These are phyloP conservation scores for Rhineura floridana DNA, from an alignment of 2,113 vertebrate species.

Conservation along the genomic window DNA sequence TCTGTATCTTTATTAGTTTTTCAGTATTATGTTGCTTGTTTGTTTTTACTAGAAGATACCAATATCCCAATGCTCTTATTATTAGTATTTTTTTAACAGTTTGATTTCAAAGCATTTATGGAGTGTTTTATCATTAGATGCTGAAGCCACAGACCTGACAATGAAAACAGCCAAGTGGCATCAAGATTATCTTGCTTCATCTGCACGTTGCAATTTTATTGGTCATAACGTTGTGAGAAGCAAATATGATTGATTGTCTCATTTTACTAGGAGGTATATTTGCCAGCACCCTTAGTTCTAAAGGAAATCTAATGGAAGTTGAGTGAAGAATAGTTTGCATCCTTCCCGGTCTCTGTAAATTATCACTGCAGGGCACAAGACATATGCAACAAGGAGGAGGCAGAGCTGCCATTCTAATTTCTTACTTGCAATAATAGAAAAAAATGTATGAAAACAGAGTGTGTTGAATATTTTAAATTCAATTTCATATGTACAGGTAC, in stretches of 20 bases:
- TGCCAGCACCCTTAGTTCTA: not conserved
- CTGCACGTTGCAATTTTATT: not conserved
- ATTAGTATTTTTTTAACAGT: accelerated
- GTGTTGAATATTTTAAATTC: conserved; percentile 1
- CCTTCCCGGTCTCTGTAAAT: not conserved
- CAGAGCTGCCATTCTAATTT: not conserved
- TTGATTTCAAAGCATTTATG: not conserved
- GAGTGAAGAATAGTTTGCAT: not conserved
- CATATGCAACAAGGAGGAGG: not conserved
- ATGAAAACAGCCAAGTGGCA: not conserved
- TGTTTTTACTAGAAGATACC: conserved; percentile 18
- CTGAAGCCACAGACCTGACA: not conserved
- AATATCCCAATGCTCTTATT: not conserved
- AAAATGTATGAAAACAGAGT: not conserved
- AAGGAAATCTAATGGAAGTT: not conserved
- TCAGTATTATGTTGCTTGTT: not conserved
- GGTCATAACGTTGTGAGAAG: not conserved
- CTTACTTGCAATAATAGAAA: not conserved
- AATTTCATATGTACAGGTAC: not conserved
- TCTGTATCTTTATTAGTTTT: conserved; percentile 27
- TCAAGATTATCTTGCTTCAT: not conserved
- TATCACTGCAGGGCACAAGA: not conserved
- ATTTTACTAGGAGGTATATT: not conserved
- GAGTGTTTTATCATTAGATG: not conserved
- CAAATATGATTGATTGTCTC: not conserved